Conservation (phyloP, 2,888 invertebrate species). For the Trypoxylon attenuatum region DNA sequence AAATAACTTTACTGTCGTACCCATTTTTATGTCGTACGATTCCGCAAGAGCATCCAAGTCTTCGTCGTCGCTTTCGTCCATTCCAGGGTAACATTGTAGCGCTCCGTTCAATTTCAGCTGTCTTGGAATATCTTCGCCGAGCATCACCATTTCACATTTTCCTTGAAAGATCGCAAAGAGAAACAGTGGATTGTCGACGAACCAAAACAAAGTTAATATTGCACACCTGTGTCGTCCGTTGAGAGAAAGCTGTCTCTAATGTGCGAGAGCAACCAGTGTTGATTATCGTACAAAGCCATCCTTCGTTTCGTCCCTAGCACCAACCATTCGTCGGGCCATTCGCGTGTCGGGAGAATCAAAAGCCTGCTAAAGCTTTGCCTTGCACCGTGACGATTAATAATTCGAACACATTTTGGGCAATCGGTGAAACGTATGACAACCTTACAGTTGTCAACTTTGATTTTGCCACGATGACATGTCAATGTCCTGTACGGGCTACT, state of each 20-base stretch:
- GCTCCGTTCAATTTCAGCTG: slow-evolving; percentile 77
- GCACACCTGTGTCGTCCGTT: slow-evolving; percentile 90
- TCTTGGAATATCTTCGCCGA: slow-evolving; percentile 86
- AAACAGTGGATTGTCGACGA: neutral
- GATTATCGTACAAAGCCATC: slow-evolving; percentile 98
- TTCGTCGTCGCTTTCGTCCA: slow-evolving; percentile 87
- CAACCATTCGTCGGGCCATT: too few species aligned
- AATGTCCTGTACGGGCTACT: too few species aligned
- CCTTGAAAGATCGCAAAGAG: slow-evolving; percentile 72
- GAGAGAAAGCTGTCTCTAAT: slow-evolving; percentile 96
- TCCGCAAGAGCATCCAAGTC: slow-evolving; percentile 81
- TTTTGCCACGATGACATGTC: too few species aligned
- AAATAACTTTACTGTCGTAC: slow-evolving; percentile 66
- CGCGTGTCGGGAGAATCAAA: too few species aligned
- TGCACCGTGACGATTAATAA: too few species aligned
- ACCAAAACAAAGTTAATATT: slow-evolving; percentile 9
- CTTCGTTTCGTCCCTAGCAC: too few species aligned
- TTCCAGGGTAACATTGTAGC: slow-evolving; percentile 84
- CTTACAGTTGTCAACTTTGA: too few species aligned
- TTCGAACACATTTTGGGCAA: too few species aligned
- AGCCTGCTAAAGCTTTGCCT: too few species aligned
- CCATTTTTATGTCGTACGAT: slow-evolving; percentile 87
- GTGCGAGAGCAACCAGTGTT: slow-evolving; percentile 93
- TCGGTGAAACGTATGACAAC: too few species aligned
- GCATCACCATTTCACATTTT: slow-evolving; percentile 94